Evolutionary conservation across 2,888 invertebrate genomes (phyloP).

Genomic region (Herminia tarsipennalis): DNA sequence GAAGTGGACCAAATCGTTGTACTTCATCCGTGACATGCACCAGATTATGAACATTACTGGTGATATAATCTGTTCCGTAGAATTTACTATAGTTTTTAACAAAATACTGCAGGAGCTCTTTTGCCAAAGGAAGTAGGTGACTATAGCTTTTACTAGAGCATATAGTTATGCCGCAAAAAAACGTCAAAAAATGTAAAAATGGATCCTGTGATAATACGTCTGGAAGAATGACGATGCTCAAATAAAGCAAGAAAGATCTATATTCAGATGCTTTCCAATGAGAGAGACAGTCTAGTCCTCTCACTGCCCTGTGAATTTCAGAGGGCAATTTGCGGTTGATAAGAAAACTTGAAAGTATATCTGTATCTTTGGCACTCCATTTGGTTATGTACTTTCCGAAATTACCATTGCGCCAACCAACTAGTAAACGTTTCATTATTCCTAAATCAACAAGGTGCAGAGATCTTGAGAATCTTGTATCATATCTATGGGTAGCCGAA

Average conservation of each 20-base stretch:
- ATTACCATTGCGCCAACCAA: conserved; percentile 5
- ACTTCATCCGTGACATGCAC: not conserved
- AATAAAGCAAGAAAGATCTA: conserved; percentile 24
- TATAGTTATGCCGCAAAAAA: conserved; percentile 7
- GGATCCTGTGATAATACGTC: not conserved
- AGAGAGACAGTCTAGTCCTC: conserved; percentile 19
- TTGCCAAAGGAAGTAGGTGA: not conserved
- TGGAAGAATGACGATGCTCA: conserved; percentile 2
- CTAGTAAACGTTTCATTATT: conserved; percentile 24
- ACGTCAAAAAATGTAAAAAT: conserved; percentile 3
- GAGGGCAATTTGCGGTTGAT: not conserved
- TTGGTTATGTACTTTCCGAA: not conserved
- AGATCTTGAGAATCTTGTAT: conserved; percentile 30
- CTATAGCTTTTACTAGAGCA: conserved; percentile 2
- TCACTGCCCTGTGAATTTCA: conserved; percentile 20
- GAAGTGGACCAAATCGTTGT: not conserved
- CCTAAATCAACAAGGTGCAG: conserved; percentile 33
- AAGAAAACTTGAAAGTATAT: not conserved
- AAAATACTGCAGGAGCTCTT: conserved; percentile 2
- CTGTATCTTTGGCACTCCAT: not conserved
- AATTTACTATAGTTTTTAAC: not conserved
- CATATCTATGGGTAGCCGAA: too few relatives aligned
- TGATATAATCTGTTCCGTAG: conserved; percentile 1
- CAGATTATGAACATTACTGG: not conserved
- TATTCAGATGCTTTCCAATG: conserved; percentile 32